Evolutionary conservation across 2,888 invertebrate genomes (phyloP), one percentile per base, ranked within the genome.

Genomic region (Icerya purchasi): DNA sequence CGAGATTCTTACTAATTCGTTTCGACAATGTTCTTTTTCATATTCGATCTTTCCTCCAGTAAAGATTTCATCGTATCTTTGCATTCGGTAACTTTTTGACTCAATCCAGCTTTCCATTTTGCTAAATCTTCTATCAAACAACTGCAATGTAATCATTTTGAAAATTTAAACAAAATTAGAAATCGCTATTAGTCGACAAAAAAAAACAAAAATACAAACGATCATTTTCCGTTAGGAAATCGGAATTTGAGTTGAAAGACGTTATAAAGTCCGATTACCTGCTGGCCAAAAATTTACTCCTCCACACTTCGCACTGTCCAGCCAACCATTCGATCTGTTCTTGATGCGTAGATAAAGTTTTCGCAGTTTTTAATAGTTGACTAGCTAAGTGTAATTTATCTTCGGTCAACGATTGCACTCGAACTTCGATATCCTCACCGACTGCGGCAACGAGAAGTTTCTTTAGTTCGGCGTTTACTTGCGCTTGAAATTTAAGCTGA

Each of bases 301-400:
- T 79, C 93, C 93, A 96, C 56, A 94, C 90, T 74, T 96, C 93
- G 70, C 91, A 90, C 69, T 93, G 91, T 0, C 93, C 90, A 20
- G 89, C 86, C 50, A 94, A 73, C 78, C 86, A 87, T 70, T 96
- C 94, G 2, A 90, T 85, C 74, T 91, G 88, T 71, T 94, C 93
- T 74, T 88, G 87, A 72, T 92, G 87, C 8, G 87, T 85, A 57
- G 82, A 84, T 58, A 92, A 75, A 71, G 88, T 84, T 70, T 89
- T 82, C 22, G 88, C 85, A 25, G 89, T 90, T 69, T 83, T 87
- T 5, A 90, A 75, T 54, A 94, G 74, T 55, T 91, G 90, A 68
- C 83, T 75, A 0, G 92, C 88, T 65, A 94, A 74, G 67, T 89
- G 85, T 60, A 91, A 78, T 71, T 93, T 92, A 70, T 94, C 93